Evolutionary conservation across 2,797 vertebrate species (phyloP).

Genomic region (Bradypodion pumilum): DNA sequence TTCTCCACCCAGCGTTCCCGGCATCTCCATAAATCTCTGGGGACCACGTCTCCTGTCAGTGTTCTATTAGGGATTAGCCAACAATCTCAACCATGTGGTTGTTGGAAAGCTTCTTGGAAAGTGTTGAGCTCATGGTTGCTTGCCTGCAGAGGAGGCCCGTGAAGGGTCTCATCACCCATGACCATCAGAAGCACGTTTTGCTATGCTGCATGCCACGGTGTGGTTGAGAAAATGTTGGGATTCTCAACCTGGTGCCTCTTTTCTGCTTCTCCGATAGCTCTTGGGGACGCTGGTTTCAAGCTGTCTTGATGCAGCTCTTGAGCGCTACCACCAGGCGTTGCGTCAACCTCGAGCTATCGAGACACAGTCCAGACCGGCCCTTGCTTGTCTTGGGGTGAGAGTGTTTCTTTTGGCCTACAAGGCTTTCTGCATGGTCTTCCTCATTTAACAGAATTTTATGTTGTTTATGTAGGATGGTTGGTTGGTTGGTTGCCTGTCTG

Average conservation of each 20-base stretch:
- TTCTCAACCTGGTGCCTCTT: neutral
- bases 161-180: neutral
- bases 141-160: neutral
- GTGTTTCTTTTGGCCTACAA: neutral
- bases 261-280: neutral
- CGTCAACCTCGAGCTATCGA: neutral
- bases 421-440: conserved; percentile 40
- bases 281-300: neutral
- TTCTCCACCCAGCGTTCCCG: neutral
- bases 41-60: neutral
- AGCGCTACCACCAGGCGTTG: neutral
- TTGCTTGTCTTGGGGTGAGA: neutral
- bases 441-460: neutral
- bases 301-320: neutral
- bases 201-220: neutral
- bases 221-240: neutral
- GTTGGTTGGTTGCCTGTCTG: neutral
- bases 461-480: conserved; percentile 26
- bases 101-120: neutral
- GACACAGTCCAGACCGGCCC: neutral
- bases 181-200: neutral
- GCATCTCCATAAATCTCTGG: neutral
- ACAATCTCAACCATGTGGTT: no score
- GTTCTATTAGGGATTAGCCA: no score
- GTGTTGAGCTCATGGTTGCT: no score